These are phyloP conservation scores for Gouania willdenowi DNA, from an alignment of 2,797 vertebrate species.

Conservation along the genomic window DNA sequence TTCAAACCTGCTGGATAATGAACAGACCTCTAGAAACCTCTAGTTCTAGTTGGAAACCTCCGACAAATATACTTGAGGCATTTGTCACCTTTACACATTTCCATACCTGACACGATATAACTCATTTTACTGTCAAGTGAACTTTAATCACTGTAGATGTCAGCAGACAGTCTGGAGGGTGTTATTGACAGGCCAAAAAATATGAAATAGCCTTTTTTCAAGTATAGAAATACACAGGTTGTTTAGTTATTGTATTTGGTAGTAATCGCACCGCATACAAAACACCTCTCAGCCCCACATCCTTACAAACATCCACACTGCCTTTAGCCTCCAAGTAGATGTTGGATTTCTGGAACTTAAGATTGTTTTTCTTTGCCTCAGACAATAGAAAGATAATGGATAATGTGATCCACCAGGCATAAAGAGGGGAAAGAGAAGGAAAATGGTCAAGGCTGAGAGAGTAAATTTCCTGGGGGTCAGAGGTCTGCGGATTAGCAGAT, in stretches of 20 bases:
- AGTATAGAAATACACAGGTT: constrained; percentile 3
- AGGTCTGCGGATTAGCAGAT: constrained; percentile 80
- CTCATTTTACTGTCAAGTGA: constrained; percentile 15
- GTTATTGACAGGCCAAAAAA: constrained; percentile 40
- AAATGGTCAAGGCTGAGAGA: constrained; percentile 71
- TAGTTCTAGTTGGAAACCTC: no score
- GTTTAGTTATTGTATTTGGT: constrained; percentile 13
- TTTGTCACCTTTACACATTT: no score
- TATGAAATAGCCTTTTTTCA: constrained; percentile 20
- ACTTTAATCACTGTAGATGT: constrained; percentile 30
- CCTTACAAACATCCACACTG: constrained; percentile 4
- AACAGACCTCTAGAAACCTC: no score
- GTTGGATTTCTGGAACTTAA: constrained; percentile 62
- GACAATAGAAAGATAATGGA: constrained; percentile 71
- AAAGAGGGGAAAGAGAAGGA: constrained; percentile 51
- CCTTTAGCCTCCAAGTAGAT: constrained; percentile 59
- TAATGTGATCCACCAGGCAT: constrained; percentile 66
- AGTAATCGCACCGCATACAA: constrained; percentile 14
- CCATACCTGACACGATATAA: no score
- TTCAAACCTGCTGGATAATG: no score
- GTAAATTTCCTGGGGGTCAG: constrained; percentile 81
- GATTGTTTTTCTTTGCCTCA: constrained; percentile 68
- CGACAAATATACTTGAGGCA: no score
- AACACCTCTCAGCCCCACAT: constrained; percentile 13
- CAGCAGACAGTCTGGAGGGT: constrained; percentile 35